Evolutionary conservation across 92 coral and sea anemone species (phyloP).

Genomic region (Heliopora coerulea): DNA sequence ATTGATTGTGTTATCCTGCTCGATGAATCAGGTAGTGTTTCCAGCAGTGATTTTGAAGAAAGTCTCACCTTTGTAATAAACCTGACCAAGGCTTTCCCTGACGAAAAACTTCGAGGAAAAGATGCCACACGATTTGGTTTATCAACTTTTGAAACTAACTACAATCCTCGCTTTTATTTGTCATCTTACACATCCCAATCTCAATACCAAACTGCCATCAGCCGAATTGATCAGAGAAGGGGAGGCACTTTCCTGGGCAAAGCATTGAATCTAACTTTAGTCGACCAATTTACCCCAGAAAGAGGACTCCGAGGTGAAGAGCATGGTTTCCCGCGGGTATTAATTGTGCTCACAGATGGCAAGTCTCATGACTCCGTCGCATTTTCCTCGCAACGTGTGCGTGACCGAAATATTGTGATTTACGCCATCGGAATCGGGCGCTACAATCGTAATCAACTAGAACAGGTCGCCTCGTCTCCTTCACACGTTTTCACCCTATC

Average conservation of each 20-base stretch:
- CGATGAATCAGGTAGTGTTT: slow-evolving; percentile 68
- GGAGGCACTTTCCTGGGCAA: slow-evolving; percentile 30
- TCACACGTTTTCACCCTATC: slow-evolving; percentile 33
- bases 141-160: slow-evolving; percentile 28
- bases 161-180: slow-evolving; percentile 3
- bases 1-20: slow-evolving; percentile 60
- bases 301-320: slow-evolving; percentile 24
- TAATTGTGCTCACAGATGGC: slow-evolving; percentile 46
- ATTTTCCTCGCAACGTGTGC: slow-evolving; percentile 27
- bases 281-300: slow-evolving; percentile 37
- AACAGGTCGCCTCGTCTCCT: slow-evolving; percentile 31
- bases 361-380: slow-evolving; percentile 16
- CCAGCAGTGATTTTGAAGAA: slow-evolving; percentile 41
- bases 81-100: slow-evolving; percentile 35
- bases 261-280: slow-evolving; percentile 19
- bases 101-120: slow-evolving; percentile 36
- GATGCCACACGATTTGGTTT: slow-evolving; percentile 44
- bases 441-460: slow-evolving; percentile 26
- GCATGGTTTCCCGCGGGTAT: slow-evolving; percentile 35
- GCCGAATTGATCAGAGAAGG: not conserved
- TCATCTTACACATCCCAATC: slow-evolving; percentile 32
- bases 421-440: slow-evolving; percentile 43
- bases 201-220: slow-evolving; percentile 24
- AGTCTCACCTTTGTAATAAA: slow-evolving; percentile 36
- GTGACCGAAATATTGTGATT: slow-evolving; percentile 25